These are phyloP conservation scores for Heliconius himera DNA, from an alignment of 1,140 invertebrate genomes.

Conservation along the genomic window DNA sequence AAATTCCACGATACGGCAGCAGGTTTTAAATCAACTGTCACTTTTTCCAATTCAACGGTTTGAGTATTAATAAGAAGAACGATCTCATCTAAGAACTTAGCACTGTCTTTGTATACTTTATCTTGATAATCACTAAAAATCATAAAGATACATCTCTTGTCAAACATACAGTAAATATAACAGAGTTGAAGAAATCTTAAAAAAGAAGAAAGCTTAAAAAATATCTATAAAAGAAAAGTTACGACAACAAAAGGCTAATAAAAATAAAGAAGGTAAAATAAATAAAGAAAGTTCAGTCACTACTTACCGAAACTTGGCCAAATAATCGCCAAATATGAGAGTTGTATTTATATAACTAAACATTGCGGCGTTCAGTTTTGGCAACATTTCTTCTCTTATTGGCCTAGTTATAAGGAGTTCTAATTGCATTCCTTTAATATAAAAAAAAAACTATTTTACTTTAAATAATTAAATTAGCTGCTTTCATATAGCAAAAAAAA, in stretches of 20 bases:
- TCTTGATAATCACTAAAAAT: slow-evolving; percentile 45
- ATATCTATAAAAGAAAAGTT: not conserved
- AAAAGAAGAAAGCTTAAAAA: not conserved
- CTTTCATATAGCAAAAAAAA: not conserved
- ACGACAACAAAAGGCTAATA: not conserved
- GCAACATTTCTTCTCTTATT: slow-evolving; percentile 50
- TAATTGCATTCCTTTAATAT: slow-evolving; percentile 28
- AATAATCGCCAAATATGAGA: slow-evolving; percentile 47
- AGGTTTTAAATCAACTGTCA: slow-evolving; percentile 32
- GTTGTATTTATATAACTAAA: slow-evolving; percentile 59
- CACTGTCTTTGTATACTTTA: slow-evolving; percentile 43
- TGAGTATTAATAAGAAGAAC: slow-evolving; percentile 41
- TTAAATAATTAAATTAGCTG: not conserved
- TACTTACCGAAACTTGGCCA: slow-evolving; percentile 48
- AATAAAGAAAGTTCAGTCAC: not conserved
- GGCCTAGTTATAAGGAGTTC: slow-evolving; percentile 49
- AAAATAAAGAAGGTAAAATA: too few species aligned
- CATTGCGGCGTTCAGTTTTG: slow-evolving; percentile 55
- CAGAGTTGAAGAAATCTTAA: not conserved
- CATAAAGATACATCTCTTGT: not conserved
- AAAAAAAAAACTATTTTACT: too few species aligned
- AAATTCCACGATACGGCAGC: slow-evolving; percentile 40
- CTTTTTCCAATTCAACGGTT: slow-evolving; percentile 37
- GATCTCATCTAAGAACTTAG: slow-evolving; percentile 36
- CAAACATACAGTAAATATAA: too few species aligned